Base-by-base conservation (phyloP, 1,140 invertebrate genomes). In the Drosophila littoralis region DNA sequence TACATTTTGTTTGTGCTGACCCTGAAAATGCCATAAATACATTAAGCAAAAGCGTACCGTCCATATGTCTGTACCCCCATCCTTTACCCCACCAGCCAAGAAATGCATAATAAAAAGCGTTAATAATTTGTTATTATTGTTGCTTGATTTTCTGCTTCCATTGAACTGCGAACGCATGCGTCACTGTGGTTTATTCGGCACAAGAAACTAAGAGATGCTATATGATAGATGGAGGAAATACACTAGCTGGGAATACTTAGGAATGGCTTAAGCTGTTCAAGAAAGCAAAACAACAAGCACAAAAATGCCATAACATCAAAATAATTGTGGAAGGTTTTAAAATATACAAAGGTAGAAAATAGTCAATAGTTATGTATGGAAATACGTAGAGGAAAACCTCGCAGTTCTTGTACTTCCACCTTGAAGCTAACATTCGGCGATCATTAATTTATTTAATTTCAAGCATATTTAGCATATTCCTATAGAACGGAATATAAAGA, bases 1-100 rank as follows among this genome's bases (percentile, higher is more conserved):
- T 69, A 54, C 51, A 64, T 50, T 70, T 54, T 58, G 22, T 68
- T 83, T 79, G 57, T 65, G 51, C 45, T 84, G 84, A 89, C 84
- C 84, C 84, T 89, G 84, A 89, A 89, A 81, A 45, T 81, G 77
- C 84, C 84, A 89, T 89, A 89, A 89, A 89, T 89, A 89, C 71
- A 89, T 89, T 89, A 89, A 89, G 74, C 84, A 81, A 89, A 79
- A 68, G 66, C 80, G 63, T 75, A 79, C 64, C 66, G 64, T 75
- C 73, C 82, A 81, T 78, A 86, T 85, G 78, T 60, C 22, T 67
- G 28, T 55, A 43, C 51, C 15, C 28, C 63, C 48, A 28, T 28
- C 46, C 35, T 58, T 36, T 42, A 10, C 9, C 38, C 12, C 59
- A 13, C 15, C 38, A 15, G 33, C 13, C 50, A 82, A 77, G 42